phyloP scores from a whole-genome alignment of 2,888 invertebrate genomes.

The Nomada lathburiana region DNA sequence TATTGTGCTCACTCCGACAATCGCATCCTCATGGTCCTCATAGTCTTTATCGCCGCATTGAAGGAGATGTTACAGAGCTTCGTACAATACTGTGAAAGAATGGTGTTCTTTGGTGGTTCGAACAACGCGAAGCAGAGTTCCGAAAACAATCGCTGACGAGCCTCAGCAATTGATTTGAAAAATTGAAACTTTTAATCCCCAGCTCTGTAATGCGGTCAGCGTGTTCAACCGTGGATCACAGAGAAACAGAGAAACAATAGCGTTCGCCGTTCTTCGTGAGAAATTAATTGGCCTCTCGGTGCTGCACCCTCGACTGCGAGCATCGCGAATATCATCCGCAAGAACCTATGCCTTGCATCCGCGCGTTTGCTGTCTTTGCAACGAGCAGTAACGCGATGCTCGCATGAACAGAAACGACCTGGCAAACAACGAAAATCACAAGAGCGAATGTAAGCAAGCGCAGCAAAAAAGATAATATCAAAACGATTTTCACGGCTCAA shows the following conservation, averaged over 20 bases:
- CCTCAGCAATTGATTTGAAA: no score
- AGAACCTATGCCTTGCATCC: not conserved
- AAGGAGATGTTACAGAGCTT: not conserved
- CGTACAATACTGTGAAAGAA: not conserved
- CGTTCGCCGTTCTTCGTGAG: slow-evolving; percentile 5
- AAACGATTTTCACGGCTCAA: no score
- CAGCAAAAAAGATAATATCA: no score
- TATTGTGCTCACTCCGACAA: not conserved
- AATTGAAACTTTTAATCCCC: no score
- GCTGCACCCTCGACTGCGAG: not conserved
- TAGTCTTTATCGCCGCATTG: not conserved
- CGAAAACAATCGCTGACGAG: no score
- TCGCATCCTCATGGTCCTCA: not conserved
- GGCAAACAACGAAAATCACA: not conserved
- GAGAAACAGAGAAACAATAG: not conserved
- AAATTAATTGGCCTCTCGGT: slow-evolving; percentile 14
- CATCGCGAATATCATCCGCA: not conserved
- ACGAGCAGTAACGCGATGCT: not conserved
- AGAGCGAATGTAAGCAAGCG: no score
- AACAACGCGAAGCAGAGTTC: not conserved
- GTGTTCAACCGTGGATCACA: no score
- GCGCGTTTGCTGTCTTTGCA: not conserved
- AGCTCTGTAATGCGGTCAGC: no score
- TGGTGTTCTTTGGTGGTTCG: not conserved
- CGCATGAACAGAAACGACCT: not conserved